Evolutionary conservation across 2,888 invertebrate species (phyloP).

Genomic region (Marasmarcha lunaedactyla): DNA sequence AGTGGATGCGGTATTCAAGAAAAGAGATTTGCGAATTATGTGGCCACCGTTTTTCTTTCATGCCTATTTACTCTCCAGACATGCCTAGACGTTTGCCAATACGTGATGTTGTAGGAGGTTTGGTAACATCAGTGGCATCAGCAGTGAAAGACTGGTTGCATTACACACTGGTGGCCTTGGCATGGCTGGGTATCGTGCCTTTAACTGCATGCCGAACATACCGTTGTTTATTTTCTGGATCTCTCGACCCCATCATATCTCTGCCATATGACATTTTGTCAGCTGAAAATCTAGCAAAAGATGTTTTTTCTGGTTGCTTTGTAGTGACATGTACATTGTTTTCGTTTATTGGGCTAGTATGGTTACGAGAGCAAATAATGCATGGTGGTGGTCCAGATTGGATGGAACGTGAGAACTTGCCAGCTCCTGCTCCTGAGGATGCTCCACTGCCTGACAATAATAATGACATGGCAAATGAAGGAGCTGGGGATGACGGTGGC

Average conservation of each 20-base stretch:
- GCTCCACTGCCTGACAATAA: slow-evolving; percentile 57
- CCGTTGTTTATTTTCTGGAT: slow-evolving; percentile 91
- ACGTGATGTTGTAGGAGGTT: slow-evolving; percentile 90
- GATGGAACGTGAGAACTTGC: slow-evolving; percentile 81
- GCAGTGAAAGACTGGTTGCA: slow-evolving; percentile 98
- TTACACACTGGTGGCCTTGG: slow-evolving; percentile 95
- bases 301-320: slow-evolving; percentile 96
- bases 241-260: slow-evolving; percentile 86
- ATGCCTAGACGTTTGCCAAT: slow-evolving; percentile 98
- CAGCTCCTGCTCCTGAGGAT: slow-evolving; percentile 59
- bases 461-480: slow-evolving; percentile 55
- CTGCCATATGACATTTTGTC: slow-evolving; percentile 93
- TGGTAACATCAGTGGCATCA: slow-evolving; percentile 88
- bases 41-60: slow-evolving; percentile 97
- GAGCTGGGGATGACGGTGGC: slow-evolving; percentile 35
- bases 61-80: slow-evolving; percentile 99
- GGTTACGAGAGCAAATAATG: slow-evolving; percentile 97
- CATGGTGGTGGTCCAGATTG: slow-evolving; percentile 98
- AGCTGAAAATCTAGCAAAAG: slow-evolving; percentile 91
- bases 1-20: slow-evolving; percentile 99
- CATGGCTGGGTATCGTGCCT: slow-evolving; percentile 98
- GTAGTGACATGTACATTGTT: slow-evolving; percentile 96
- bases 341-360: slow-evolving; percentile 96
- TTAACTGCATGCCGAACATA: slow-evolving; percentile 96
- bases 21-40: slow-evolving; percentile 99